Conservation (phyloP, 2,797 vertebrate genomes). For the Macroramphosus scolopax region DNA sequence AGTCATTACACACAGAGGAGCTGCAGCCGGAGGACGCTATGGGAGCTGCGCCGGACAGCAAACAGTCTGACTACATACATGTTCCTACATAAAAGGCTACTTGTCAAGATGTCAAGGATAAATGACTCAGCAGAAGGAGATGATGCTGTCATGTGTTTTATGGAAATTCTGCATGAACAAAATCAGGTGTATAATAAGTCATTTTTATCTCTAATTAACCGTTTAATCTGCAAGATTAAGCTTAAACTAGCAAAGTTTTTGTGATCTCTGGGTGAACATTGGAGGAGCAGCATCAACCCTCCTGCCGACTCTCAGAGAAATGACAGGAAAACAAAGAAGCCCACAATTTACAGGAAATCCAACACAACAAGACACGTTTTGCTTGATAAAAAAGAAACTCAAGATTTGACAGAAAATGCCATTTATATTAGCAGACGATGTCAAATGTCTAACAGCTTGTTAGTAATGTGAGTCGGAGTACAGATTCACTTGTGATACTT, state of each 20-base stretch:
- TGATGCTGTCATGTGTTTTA: background rate
- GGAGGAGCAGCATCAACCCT: too few relatives aligned
- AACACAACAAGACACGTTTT: background rate
- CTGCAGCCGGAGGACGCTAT: constrained; percentile 31
- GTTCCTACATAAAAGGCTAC: constrained; percentile 29
- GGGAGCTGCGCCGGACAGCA: constrained; percentile 21
- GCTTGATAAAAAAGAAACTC: constrained; percentile 8
- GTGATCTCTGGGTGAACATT: too few relatives aligned
- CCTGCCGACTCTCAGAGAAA: constrained; percentile 11
- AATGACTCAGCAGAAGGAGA: constrained; percentile 11
- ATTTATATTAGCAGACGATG: constrained; percentile 5
- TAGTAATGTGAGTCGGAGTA: background rate
- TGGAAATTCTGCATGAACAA: constrained; percentile 1
- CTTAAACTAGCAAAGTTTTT: too few relatives aligned
- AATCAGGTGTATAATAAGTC: constrained; percentile 2
- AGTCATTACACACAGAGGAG: constrained; percentile 47
- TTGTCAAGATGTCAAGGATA: constrained; percentile 40
- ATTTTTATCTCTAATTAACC: too few relatives aligned
- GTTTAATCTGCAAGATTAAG: too few relatives aligned
- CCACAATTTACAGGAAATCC: background rate
- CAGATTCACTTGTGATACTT: too few relatives aligned
- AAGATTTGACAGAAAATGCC: background rate
- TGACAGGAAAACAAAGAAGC: constrained; percentile 1
- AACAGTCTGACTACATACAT: constrained; percentile 18
- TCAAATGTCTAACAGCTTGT: background rate